phyloP scores from a whole-genome alignment of 2,888 invertebrate genomes.

The Papilio protenor region DNA sequence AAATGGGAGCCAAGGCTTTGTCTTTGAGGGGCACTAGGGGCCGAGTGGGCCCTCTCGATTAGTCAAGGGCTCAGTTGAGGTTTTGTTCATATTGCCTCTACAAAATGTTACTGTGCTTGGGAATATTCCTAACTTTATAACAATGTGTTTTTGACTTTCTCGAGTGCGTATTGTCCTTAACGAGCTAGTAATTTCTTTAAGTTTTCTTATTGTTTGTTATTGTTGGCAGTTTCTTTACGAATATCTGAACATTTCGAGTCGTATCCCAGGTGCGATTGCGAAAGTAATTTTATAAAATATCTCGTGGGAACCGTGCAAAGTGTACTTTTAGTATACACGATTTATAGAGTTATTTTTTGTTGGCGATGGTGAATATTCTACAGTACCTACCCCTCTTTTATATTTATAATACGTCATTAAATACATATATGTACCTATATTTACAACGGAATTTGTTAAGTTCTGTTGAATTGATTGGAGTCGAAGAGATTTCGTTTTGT shows the following conservation, averaged over 20 bases:
- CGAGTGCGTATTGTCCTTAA: constrained; percentile 41
- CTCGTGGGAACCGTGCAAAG: background rate
- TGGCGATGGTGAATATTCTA: background rate
- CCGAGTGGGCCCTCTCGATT: constrained; percentile 58
- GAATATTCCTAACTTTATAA: constrained; percentile 40
- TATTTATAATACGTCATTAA: background rate
- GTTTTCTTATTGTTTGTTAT: constrained; percentile 26
- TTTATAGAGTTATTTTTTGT: background rate
- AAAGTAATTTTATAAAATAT: background rate
- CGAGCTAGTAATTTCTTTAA: constrained; percentile 32
- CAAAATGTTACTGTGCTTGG: constrained; percentile 51
- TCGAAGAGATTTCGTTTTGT: too few relatives aligned
- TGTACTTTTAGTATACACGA: background rate
- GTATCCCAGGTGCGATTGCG: constrained; percentile 16
- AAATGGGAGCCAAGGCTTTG: constrained; percentile 68
- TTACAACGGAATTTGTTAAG: background rate
- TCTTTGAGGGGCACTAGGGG: constrained; percentile 57
- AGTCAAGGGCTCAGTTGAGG: constrained; percentile 55
- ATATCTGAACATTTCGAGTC: background rate
- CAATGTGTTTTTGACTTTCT: constrained; percentile 51
- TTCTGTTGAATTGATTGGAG: too few relatives aligned
- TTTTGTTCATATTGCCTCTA: constrained; percentile 31
- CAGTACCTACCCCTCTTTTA: background rate
- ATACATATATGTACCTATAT: background rate
- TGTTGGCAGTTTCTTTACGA: constrained; percentile 1